A percentile compares a stretch with the other conserved stretches of the same genome.
These are phyloP conservation scores for Bradynema listronoti DNA, from an alignment of 1,140 invertebrate genomes.

Conservation along the genomic window DNA sequence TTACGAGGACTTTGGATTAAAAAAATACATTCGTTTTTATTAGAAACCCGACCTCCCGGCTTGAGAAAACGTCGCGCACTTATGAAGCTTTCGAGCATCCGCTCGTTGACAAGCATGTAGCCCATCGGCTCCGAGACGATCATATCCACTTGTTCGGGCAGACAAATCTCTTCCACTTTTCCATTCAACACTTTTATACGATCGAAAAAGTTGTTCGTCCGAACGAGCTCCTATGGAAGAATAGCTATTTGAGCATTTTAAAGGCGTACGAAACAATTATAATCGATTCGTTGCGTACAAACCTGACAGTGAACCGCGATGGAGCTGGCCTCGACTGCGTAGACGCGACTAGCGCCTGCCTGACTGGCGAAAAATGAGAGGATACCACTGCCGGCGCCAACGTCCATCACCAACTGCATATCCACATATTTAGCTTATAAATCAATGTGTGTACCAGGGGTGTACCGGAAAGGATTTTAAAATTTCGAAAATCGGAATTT, in stretches of 20 bases:
- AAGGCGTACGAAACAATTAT: no score
- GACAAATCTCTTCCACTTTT: slow-evolving; percentile 94
- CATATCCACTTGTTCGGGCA: slow-evolving; percentile 88
- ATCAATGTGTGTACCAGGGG: no score
- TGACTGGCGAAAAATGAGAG: slow-evolving; percentile 96
- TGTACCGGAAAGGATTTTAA: no score
- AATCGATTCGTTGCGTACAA: slow-evolving; percentile 19
- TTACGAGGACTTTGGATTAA: no score
- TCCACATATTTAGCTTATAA: no score
- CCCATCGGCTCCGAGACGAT: slow-evolving; percentile 99
- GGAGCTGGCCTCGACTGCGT: slow-evolving; percentile 94
- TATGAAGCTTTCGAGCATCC: slow-evolving; percentile 96
- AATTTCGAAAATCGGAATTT: no score
- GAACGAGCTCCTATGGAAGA: slow-evolving; percentile 68
- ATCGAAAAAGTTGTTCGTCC: slow-evolving; percentile 77
- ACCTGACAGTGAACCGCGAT: slow-evolving; percentile 94
- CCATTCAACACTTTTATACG: slow-evolving; percentile 86
- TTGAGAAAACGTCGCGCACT: slow-evolving; percentile 97
- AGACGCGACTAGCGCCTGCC: slow-evolving; percentile 89
- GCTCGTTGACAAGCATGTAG: slow-evolving; percentile 98
- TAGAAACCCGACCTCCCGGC: slow-evolving; percentile 68
- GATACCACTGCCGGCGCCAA: slow-evolving; percentile 92
- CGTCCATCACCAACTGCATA: slow-evolving; percentile 80
- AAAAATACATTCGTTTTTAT: no score
- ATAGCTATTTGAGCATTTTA: slow-evolving; percentile 9